A percentile compares a stretch with the other conserved stretches of the same genome.
phyloP scores from a whole-genome alignment of 2,797 vertebrate genomes.

The Pantherophis vulpinus region DNA sequence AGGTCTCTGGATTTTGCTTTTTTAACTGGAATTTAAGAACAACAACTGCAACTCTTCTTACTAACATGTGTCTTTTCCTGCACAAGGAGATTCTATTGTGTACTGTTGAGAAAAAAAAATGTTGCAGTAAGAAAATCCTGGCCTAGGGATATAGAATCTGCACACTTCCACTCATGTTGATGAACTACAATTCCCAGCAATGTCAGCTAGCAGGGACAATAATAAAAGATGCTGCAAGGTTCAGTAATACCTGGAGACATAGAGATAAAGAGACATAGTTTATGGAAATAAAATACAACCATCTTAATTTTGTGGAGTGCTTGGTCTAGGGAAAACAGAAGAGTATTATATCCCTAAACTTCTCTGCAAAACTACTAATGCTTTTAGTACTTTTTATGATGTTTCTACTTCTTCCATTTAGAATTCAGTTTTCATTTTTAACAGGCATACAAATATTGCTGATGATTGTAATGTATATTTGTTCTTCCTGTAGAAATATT shows the following conservation, averaged over 20 bases:
- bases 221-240: background rate
- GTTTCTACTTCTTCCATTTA: slow-evolving; percentile 60
- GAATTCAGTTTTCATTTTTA: slow-evolving; percentile 65
- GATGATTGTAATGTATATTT: slow-evolving; percentile 58
- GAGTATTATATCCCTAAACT: background rate
- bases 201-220: background rate
- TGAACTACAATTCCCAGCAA: background rate
- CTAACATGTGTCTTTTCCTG: background rate
- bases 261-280: background rate
- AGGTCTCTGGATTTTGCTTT: background rate
- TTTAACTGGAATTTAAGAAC: background rate
- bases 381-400: slow-evolving; percentile 38
- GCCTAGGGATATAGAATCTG: background rate
- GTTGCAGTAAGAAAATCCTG: background rate
- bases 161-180: background rate
- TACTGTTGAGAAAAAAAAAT: background rate
- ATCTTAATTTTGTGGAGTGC: background rate
- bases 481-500: slow-evolving; percentile 67
- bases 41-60: background rate
- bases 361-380: slow-evolving; percentile 46
- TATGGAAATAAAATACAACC: background rate
- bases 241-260: background rate
- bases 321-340: slow-evolving; percentile 2
- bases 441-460: slow-evolving; percentile 61
- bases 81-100: background rate